Base-by-base conservation (phyloP, 2,888 invertebrate species). In the Drosophila demipolita region DNA sequence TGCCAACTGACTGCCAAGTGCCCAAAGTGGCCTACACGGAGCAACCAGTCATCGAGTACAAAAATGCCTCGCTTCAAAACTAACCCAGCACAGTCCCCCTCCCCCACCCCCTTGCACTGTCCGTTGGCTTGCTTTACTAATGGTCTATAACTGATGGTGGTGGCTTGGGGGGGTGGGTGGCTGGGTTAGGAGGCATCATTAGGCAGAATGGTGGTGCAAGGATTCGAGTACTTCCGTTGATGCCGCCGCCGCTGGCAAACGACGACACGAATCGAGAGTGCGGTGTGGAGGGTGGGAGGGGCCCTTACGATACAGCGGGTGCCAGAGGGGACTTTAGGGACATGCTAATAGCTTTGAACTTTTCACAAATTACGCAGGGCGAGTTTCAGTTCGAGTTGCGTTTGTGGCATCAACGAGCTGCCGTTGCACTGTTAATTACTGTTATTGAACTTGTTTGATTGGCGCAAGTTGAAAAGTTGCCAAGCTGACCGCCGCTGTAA, bases 271-370 rank as follows among this genome's bases (percentile, higher is more conserved):
- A 45, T 15, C 54, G 17, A 20, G 53, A 42, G 36, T 6, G 48
- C 12, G 6, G 29, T 2, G 12, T 1, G 17, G 29, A 17, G 8
- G 8, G 17, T 17, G 1, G 26, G 17, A 7, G 8, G 0, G 17
- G 17, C 29, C 29, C 15, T 45, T 7, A 15, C 15, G 9, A 38
- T 38, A 42, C 23, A 11, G 38, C 3, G 7, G 12, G 6, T 17
- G 23, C 2, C 8, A 17, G n/a, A 5, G 38, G 1, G 8, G 36
- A n/a, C 23, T 38, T 38, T 38, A 55, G 55, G 53, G 29, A 80
- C 80, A 89, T 87, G 89, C 87, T 86, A 86, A 89, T 89, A 89
- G 86, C 86, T 86, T 84, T 86, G 86, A 86, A 86, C 89, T 89
- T 86, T 88, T 87, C 87, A 72, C 78, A 89, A 87, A 87, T 80